phyloP scores from a whole-genome alignment of 2,797 vertebrate genomes.

The Paguma larvata region DNA sequence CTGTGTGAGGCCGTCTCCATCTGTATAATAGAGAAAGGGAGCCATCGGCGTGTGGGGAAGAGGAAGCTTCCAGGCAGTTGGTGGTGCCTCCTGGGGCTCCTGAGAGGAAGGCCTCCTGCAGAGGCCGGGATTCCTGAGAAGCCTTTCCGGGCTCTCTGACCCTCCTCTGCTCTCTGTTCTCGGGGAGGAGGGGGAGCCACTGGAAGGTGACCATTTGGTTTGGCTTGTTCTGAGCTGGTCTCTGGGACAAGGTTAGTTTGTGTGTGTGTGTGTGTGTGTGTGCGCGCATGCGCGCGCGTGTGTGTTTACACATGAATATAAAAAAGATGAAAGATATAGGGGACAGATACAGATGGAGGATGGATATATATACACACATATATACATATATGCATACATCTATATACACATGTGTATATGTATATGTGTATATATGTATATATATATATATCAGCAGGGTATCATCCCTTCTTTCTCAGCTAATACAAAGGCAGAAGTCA shows the following conservation, averaged over 20 bases:
- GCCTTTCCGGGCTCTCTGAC: not conserved
- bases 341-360: not conserved
- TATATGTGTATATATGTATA: not conserved
- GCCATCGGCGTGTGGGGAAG: not conserved
- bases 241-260: not conserved
- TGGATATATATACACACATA: not conserved
- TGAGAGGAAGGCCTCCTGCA: not conserved
- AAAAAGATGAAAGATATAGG: not conserved
- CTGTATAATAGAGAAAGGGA: not conserved
- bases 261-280: not conserved
- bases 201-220: not conserved
- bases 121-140: not conserved
- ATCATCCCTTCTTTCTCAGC: not conserved
- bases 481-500: constrained; percentile 52
- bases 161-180: not conserved
- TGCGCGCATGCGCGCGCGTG: not conserved
- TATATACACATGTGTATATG: not conserved
- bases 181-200: not conserved
- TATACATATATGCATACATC: too few species aligned
- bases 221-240: constrained; percentile 8
- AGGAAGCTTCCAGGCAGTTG: not conserved
- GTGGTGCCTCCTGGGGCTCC: not conserved
- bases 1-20: not conserved
- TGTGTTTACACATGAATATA: not conserved
- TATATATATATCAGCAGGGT: not conserved